Base-by-base conservation (phyloP, 2,888 invertebrate genomes). In the Drosophila tripunctata region DNA sequence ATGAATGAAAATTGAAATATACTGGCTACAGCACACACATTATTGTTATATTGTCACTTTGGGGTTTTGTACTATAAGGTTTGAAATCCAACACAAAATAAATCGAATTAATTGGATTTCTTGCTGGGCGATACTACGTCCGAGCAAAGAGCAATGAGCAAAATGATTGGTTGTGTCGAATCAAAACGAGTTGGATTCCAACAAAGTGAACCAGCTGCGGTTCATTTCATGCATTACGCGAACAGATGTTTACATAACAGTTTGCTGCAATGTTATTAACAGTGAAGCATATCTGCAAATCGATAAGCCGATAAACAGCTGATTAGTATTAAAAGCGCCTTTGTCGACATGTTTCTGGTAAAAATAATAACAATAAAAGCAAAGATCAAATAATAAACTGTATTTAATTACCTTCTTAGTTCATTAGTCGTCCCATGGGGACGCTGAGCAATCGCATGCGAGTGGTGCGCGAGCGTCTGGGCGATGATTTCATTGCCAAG, bases 391-490 rank as follows among this genome's bases (percentile, higher is more conserved):
- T 31, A 10, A 31, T 10, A 15, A 30, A 30, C 30, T 10, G 10
- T 6, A 21, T 14, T 1, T 4, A n/a, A 43, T 17, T 31, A 19
- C 1, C 14, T 0, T 19, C 4, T 4, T 33, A 90, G 90, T 88
- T 90, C 66, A 88, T 90, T 74, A 90, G 87, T 57, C 88, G 90
- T 31, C 85, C 88, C 56, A 78, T 80, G 48, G 85, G 87, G 68
- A 78, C 84, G 61, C 70, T 75, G 41, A 74, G 72, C 41, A 77
- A 80, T 56, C 79, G 72, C 47, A 79, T 78, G 60, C 78, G 55
- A 56, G 74, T 58, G 48, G 86, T 83, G 12, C 83, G 87, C 1
- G 87, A 89, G 35, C 86, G 84, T 17, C 65, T 90, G 22, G 88
- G 85, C 15, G 71, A 75, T 12, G 86, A 89, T 24, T 88, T 91